Conservation (phyloP, 2,797 vertebrate genomes). For the Delichon dasypus region DNA sequence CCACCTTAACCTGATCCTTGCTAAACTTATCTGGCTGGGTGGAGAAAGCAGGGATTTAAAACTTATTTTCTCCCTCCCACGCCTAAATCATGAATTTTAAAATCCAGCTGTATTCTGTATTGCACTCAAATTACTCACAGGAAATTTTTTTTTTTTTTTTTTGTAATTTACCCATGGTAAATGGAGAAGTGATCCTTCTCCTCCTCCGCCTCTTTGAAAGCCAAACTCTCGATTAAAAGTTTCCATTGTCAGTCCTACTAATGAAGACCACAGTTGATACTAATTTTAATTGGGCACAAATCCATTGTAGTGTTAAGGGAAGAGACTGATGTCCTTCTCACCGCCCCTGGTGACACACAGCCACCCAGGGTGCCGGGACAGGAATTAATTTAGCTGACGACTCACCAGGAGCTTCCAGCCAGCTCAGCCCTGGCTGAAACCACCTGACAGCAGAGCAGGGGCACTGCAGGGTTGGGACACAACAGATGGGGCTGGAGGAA, state of each 20-base stretch:
- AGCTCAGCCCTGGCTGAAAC: neutral
- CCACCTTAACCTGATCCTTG: neutral
- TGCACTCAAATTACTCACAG: neutral
- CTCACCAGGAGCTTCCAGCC: neutral
- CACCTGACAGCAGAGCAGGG: accelerated
- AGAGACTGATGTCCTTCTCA: neutral
- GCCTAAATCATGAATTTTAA: neutral
- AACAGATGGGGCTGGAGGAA: neutral
- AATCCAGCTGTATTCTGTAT: neutral
- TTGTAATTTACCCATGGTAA: neutral
- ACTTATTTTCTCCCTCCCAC: neutral
- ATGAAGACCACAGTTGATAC: neutral
- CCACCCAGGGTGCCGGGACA: neutral
- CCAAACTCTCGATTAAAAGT: neutral
- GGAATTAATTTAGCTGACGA: neutral
- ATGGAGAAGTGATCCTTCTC: neutral
- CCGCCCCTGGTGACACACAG: neutral
- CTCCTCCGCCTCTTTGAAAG: neutral
- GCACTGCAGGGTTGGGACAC: neutral
- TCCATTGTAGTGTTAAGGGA: neutral
- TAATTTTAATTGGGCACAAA: neutral
- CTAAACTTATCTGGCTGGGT: neutral
- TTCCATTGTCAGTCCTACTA: neutral
- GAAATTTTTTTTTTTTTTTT: neutral
- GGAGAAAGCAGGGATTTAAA: neutral